Evolutionary conservation across 23 tunicate genomes (phyloP), one percentile per base, ranked within the genome.

Genomic region (Halocynthia aurantium): DNA sequence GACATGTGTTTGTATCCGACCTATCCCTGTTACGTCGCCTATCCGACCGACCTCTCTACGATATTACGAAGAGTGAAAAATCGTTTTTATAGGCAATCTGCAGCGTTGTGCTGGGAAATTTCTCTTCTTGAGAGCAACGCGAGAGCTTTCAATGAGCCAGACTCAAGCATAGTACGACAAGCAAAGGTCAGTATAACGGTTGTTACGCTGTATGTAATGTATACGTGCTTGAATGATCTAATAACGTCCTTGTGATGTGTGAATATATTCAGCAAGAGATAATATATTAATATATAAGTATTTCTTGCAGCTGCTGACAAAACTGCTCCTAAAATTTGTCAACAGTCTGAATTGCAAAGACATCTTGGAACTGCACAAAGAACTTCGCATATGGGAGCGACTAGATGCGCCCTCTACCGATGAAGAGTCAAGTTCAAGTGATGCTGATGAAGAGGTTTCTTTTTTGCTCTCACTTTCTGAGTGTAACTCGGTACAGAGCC

Each of bases 21-120:
- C 7, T 84, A 84, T 53, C 50, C 73, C 7, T 57, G 76, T 7
- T 80, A 80, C 31, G 87, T 84, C 50, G 82, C 87, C 13, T 84
- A 21, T 67, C 87, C 87, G 7, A 84, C 81, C 54, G 87, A 84
- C 51, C 65, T 84, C 10, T 62, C 72, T 49, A 61, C 70, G 8
- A 84, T 84, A 6, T 22, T 66, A 7, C 61, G 67, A 49, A 68
- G 87, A 6, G 22, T 84, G 0, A 61, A 76, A 40, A 84, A 77
- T 65, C 81, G 74, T 15, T 84, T 51, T 57, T 84, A 84, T 55
- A 55, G 87, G 13, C 71, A 75, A 40, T 31, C 54, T 9, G 65
- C 77, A 7, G 75, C 81, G 6, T 21, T 84, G 11, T 15, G 44
- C 7, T 84, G 87, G 87, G 87, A 84, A 8, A 49, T 76, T 10